These are phyloP conservation scores for Guaruba guarouba DNA, from an alignment of 2,113 vertebrate genomes.

Conservation along the genomic window DNA sequence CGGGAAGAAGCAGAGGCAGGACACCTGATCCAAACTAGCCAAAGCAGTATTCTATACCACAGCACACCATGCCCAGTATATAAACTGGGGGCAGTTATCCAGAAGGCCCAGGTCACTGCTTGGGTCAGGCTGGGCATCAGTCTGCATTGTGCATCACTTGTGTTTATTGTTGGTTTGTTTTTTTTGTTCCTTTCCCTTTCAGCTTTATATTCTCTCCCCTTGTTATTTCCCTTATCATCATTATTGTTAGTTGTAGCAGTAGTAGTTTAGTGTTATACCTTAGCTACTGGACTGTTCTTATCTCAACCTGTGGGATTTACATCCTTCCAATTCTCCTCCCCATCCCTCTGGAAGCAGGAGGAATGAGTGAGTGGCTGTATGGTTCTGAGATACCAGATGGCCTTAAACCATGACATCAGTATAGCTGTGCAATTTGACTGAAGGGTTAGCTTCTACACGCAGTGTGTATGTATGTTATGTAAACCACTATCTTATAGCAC, in stretches of 20 bases:
- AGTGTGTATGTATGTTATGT: neutral
- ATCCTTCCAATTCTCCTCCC: neutral
- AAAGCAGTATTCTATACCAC: neutral
- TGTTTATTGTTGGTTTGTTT: neutral
- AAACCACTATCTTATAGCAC: neutral
- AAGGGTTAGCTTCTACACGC: neutral
- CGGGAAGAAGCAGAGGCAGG: neutral
- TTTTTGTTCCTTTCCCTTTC: neutral
- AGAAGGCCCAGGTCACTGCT: neutral
- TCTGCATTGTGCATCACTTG: neutral
- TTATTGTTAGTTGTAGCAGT: neutral
- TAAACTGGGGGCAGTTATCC: neutral
- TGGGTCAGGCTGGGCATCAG: neutral
- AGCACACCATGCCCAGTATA: neutral
- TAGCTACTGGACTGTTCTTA: neutral
- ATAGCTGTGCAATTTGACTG: neutral
- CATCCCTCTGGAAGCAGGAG: neutral
- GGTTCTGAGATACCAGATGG: neutral
- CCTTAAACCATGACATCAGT: neutral
- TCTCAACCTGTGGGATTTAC: neutral
- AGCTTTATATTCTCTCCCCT: neutral
- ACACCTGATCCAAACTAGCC: neutral
- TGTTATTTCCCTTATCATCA: neutral
- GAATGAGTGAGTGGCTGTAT: neutral
- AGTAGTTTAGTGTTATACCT: neutral